Conservation (phyloP, 2,797 vertebrate genomes). For the Semaprochilodus insignis region DNA sequence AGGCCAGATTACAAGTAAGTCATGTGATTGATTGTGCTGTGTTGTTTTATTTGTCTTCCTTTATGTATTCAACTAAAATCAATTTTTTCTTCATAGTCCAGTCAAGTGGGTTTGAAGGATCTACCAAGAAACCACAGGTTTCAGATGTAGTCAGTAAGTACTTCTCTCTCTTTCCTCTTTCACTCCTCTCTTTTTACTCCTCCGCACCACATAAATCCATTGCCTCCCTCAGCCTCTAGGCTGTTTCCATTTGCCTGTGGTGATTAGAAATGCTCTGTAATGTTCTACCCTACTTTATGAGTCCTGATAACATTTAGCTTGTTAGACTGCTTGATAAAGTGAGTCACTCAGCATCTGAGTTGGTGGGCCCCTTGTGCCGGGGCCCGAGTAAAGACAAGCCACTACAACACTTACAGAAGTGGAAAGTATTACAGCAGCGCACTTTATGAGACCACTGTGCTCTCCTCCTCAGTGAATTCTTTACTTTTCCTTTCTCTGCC, state of each 20-base stretch:
- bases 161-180: conserved; percentile 12
- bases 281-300: conserved; percentile 58
- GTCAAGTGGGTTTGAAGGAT: conserved; percentile 65
- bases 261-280: conserved; percentile 59
- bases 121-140: conserved; percentile 64
- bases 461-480: conserved; percentile 45
- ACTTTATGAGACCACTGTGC: conserved; percentile 70
- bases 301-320: conserved; percentile 58
- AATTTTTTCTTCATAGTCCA: conserved; percentile 71
- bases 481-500: conserved; percentile 44
- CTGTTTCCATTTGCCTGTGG: conserved; percentile 54
- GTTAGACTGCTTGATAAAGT: conserved; percentile 57
- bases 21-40: not conserved
- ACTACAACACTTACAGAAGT: conserved; percentile 67
- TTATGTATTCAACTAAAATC: not conserved
- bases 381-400: conserved; percentile 51
- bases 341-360: conserved; percentile 57
- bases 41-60: not conserved
- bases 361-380: conserved; percentile 39
- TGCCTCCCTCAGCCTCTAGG: conserved; percentile 39
- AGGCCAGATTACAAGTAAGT: conserved; percentile 94
- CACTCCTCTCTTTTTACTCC: not conserved
- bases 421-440: conserved; percentile 75
- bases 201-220: not conserved
- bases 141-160: conserved; percentile 77